Base-by-base conservation (phyloP, 2,888 invertebrate genomes). In the Agrilus cyanescens region DNA sequence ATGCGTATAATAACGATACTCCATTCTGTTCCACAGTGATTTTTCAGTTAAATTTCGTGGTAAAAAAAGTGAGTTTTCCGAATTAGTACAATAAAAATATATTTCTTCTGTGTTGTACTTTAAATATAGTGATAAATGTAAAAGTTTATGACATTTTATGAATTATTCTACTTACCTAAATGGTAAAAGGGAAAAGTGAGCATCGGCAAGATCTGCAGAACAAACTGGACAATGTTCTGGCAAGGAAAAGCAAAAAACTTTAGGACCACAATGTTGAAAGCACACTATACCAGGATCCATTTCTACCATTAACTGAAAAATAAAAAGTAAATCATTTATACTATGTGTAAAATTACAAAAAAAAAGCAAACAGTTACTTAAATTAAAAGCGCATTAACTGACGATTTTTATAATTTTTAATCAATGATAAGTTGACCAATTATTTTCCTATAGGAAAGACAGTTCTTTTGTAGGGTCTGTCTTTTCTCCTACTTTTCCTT, bases 211-310 rank as follows among this genome's bases (percentile, higher is more conserved):
- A 63, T 78, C 76, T 51, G 72, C 71, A 51, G 74, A 71, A 67
- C 93, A 93, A 53, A 82, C 73, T 43, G 89, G 89, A 63, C 91
- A 93, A 52, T 68, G 66, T 57, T 76, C 74, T 37, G 89, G 89
- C 58, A 91, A 72, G 52, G 71, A 68, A 58, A 85, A 82, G 63
- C 88, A 89, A 69, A 90, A 88, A 54, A 90, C 78, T 70, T 82
- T 80, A 50, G 81, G 75, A 44, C 76, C 78, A 66, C 91, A 91
- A 68, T 93, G 93, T 71, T 88, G 85, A 69, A 89, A 88, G 72
- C 91, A 91, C 64, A 89, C 75, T 62, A 91, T 84, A 58, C 85
- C 83, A 56, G 84, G 82, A 73, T 85, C 84, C 74, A 77, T 77
- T 45, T 32, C 46, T 25, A 13, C 38, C 37, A 30, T 39, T 1